Conservation (phyloP, 2,113 vertebrate species). For the Mobula hypostoma region DNA sequence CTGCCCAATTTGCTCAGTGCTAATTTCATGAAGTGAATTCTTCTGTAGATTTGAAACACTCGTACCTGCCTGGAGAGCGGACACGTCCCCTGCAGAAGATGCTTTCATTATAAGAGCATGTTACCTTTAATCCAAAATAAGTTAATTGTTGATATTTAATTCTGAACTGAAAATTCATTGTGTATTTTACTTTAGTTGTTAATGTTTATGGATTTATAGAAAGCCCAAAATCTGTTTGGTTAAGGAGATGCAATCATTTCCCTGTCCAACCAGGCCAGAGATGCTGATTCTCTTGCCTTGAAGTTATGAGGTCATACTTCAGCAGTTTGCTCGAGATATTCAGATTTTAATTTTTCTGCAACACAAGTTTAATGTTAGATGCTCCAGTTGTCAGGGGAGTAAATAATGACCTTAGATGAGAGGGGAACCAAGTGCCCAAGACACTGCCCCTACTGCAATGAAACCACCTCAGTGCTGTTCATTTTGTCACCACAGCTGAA, state of each 20-base stretch:
- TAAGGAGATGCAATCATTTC: no score
- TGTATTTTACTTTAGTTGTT: no score
- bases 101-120: background rate
- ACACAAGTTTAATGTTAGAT: background rate
- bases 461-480: background rate
- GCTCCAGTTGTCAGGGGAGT: background rate
- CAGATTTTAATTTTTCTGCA: no score
- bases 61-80: no score
- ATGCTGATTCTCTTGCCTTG: background rate
- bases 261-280: no score
- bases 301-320: background rate
- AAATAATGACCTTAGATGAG: background rate
- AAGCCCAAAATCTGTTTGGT: no score
- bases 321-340: background rate
- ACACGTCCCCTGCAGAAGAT: background rate
- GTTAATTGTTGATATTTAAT: no score
- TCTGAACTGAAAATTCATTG: no score
- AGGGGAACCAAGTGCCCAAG: background rate
- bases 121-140: background rate
- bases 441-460: background rate
- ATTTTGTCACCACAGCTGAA: background rate
- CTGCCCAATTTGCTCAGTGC: background rate
- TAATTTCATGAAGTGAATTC: background rate
- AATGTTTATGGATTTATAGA: no score
- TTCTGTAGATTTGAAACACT: background rate